Conservation (phyloP, 2,888 invertebrate species). For the Pyrocoelia pectoralis region DNA sequence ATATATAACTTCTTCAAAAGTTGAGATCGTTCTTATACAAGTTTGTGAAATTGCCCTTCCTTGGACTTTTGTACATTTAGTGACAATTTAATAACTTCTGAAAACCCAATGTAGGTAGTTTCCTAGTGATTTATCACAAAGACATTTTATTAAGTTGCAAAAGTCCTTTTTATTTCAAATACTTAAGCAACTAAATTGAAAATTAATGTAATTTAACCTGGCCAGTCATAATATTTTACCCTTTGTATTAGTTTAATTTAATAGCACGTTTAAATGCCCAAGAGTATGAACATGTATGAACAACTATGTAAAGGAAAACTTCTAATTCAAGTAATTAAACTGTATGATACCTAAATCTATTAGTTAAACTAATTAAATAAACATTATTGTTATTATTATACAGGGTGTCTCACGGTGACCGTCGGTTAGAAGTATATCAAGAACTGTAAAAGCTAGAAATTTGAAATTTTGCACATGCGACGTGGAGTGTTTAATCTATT, state of each 20-base stretch:
- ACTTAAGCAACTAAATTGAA: background rate
- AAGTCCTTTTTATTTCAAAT: background rate
- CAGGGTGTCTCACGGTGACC: too few relatives aligned
- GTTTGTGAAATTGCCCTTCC: constrained; percentile 29
- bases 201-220: background rate
- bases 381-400: too few relatives aligned
- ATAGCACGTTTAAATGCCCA: too few relatives aligned
- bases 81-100: constrained; percentile 18
- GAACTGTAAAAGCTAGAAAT: too few relatives aligned
- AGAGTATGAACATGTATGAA: too few relatives aligned
- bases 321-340: too few relatives aligned
- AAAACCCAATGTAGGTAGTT: background rate
- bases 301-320: too few relatives aligned
- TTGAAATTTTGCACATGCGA: too few relatives aligned
- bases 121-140: constrained; percentile 2
- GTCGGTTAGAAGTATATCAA: too few relatives aligned
- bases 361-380: too few relatives aligned
- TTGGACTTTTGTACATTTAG: constrained; percentile 23
- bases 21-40: constrained; percentile 22
- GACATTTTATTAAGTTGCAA: background rate
- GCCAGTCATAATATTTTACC: background rate
- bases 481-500: too few relatives aligned
- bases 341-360: too few relatives aligned
- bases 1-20: constrained; percentile 34
- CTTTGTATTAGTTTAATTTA: background rate